Conservation (phyloP, 64 coral and sea anemone genomes). For the Montipora cactus region DNA sequence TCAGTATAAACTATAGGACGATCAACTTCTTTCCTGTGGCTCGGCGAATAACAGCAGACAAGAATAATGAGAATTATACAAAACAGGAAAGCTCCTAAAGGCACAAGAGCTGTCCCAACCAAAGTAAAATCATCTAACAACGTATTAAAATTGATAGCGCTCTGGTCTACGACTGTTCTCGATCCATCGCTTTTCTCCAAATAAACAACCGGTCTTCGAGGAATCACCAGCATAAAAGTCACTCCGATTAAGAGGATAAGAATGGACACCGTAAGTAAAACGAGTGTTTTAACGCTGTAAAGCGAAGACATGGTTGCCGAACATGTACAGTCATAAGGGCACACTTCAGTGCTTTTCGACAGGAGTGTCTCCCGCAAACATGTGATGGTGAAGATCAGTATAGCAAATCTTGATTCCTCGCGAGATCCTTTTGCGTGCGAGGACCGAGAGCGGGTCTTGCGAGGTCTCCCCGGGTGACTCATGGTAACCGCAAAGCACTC, state of each 20-base stretch:
- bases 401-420: constrained; percentile 86
- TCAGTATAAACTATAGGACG: constrained; percentile 87
- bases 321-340: constrained; percentile 84
- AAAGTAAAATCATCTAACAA: constrained; percentile 93
- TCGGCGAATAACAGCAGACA: constrained; percentile 67
- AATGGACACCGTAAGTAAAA: constrained; percentile 75
- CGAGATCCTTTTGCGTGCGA: constrained; percentile 66
- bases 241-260: constrained; percentile 84
- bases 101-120: constrained; percentile 83
- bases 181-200: constrained; percentile 86
- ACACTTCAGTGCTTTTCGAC: constrained; percentile 64
- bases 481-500: constrained; percentile 5
- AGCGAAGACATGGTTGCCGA: constrained; percentile 85
- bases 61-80: constrained; percentile 85
- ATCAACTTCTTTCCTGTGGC: constrained; percentile 47
- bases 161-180: constrained; percentile 62
- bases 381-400: constrained; percentile 96
- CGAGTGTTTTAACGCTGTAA: constrained; percentile 84
- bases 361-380: constrained; percentile 80
- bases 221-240: constrained; percentile 94
- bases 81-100: constrained; percentile 83
- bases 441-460: constrained; percentile 72
- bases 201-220: constrained; percentile 83
- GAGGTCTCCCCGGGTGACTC: constrained; percentile 67
- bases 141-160: constrained; percentile 85